Conservation (phyloP, 2,113 vertebrate genomes). For the Edolisoma coerulescens region DNA sequence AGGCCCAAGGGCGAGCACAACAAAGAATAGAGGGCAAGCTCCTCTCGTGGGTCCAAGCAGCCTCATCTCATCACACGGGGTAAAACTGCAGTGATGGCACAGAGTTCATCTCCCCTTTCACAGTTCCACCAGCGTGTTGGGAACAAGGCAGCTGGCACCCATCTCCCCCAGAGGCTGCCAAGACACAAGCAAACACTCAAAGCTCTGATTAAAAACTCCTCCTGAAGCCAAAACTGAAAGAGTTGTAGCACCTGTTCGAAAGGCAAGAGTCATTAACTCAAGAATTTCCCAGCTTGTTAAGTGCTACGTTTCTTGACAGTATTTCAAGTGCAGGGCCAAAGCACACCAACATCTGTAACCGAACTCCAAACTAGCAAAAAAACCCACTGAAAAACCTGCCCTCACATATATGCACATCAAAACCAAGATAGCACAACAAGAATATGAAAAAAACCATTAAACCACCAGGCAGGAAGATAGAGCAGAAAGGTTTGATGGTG, state of each 20-base stretch:
- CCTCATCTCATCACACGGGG: not conserved
- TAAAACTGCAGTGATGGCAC: not conserved
- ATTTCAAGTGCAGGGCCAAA: not conserved
- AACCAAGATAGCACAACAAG: not conserved
- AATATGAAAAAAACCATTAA: not conserved
- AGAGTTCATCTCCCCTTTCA: not conserved
- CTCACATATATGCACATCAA: not conserved
- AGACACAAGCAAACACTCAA: not conserved
- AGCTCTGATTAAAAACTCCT: not conserved
- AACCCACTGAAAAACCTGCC: not conserved
- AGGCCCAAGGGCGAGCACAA: not conserved
- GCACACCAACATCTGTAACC: not conserved
- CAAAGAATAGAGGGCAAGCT: rapidly evolving
- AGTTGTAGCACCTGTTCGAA: not conserved
- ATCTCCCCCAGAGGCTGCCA: not conserved
- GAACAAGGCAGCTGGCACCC: not conserved
- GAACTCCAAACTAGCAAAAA: not conserved
- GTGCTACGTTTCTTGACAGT: not conserved
- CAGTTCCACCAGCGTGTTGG: not conserved
- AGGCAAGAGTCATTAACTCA: not conserved
- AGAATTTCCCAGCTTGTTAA: conserved; percentile 40
- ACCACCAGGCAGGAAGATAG: not conserved
- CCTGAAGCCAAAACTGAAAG: not conserved
- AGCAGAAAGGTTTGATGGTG: not conserved
- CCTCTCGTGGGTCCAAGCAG: not conserved